Evolutionary conservation across 2,888 invertebrate genomes (phyloP).

Genomic region (Brachylomia viminalis): DNA sequence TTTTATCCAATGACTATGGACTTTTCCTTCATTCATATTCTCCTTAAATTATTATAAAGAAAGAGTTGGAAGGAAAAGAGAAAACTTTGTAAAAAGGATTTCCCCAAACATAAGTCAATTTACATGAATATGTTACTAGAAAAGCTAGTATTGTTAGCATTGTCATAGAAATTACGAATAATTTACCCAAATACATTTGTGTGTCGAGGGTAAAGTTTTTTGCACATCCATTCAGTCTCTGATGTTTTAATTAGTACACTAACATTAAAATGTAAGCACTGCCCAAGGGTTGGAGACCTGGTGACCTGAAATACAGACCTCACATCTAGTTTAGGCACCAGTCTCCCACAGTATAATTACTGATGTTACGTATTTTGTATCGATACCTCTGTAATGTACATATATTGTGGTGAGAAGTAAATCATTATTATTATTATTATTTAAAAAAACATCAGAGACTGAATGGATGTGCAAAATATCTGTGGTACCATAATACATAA

Average conservation of each 20-base stretch:
- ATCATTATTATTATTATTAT: too few species aligned
- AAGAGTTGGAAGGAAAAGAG: background rate
- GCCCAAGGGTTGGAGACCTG: too few species aligned
- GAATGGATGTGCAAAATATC: conserved; percentile 14
- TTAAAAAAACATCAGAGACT: background rate
- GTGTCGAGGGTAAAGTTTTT: conserved; percentile 41
- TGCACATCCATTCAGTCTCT: conserved; percentile 3
- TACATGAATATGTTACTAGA: background rate
- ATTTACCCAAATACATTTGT: conserved; percentile 14
- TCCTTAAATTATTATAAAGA: background rate
- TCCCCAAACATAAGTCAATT: background rate
- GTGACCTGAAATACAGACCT: too few species aligned
- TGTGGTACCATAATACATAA: background rate
- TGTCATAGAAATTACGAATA: conserved; percentile 6
- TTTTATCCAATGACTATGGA: background rate
- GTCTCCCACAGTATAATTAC: too few species aligned
- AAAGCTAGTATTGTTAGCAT: background rate
- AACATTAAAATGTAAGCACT: too few species aligned
- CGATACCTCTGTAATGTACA: too few species aligned
- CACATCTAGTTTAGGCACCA: too few species aligned
- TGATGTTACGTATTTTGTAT: too few species aligned
- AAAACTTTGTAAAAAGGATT: conserved; percentile 3
- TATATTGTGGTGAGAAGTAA: too few species aligned
- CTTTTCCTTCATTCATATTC: background rate
- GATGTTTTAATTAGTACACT: too few species aligned